phyloP scores from a whole-genome alignment of 2,888 invertebrate species.

The Melikaiella ostensackeni region DNA sequence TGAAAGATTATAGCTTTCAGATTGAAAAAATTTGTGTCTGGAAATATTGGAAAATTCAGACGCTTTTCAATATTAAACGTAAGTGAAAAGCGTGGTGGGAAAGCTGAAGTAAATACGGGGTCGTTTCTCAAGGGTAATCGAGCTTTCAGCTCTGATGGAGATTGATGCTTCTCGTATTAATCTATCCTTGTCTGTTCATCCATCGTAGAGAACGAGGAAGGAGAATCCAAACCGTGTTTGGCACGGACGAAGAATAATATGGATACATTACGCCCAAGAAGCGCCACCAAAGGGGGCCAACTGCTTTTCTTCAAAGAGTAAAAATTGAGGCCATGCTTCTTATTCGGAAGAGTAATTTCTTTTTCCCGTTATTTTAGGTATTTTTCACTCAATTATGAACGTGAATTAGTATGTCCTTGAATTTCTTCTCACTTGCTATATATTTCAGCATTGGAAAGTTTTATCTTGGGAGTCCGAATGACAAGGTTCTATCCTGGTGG shows the following conservation, averaged over 20 bases:
- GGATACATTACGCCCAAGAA: slow-evolving; percentile 53
- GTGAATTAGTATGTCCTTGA: background rate
- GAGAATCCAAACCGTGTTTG: slow-evolving; percentile 39
- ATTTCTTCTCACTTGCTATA: background rate
- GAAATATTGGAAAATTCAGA: slow-evolving; percentile 16
- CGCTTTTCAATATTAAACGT: slow-evolving; percentile 30
- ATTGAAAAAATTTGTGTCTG: slow-evolving; percentile 8
- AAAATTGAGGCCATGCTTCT: background rate
- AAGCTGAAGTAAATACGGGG: slow-evolving; percentile 39
- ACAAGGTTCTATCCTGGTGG: too few relatives aligned
- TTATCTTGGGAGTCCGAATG: too few relatives aligned
- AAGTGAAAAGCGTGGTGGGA: slow-evolving; percentile 41
- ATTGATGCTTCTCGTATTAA: slow-evolving; percentile 69
- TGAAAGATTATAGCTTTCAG: background rate
- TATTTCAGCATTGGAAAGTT: too few relatives aligned
- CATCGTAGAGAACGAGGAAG: slow-evolving; percentile 10
- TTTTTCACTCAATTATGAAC: background rate
- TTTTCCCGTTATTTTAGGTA: background rate
- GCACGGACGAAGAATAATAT: slow-evolving; percentile 62
- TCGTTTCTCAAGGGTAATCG: slow-evolving; percentile 54
- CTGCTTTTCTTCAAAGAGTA: background rate
- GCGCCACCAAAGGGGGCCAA: background rate
- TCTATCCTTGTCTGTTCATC: slow-evolving; percentile 61
- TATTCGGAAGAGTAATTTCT: background rate
- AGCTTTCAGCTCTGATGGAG: slow-evolving; percentile 65